Evolutionary conservation across 2,113 vertebrate genomes (phyloP), one percentile per base, ranked within the genome.

Genomic region (Nipponia nippon): DNA sequence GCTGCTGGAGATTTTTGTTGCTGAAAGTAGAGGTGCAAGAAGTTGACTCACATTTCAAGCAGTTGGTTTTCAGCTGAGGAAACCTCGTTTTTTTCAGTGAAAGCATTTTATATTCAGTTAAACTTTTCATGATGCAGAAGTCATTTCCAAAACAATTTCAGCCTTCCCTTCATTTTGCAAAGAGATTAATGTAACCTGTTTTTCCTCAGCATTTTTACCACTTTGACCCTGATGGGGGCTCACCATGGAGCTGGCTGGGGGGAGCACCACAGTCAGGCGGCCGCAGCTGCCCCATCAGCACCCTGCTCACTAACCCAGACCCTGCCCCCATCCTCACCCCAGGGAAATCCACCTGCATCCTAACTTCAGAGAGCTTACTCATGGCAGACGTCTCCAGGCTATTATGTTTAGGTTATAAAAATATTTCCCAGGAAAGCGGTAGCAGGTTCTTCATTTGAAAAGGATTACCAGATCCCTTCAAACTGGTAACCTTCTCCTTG

Each of bases 81-180:
- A 95, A 66, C 12, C 20, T 36, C 78, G 49, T 34, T 71, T 66
- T 89, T 87, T 91, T 89, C 78, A 94, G 38, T 50, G 62, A 93
- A 77, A 90, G 15, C 17, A 36, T 56, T 87, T 77, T 62, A 59
- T 50, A 59, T 50, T 90, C 34, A 70, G 14, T 77, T 82, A 83
- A 94, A 56, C 26, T 77, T 94, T 65, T 84, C 5, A 22, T 22
- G 20, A 56, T 50, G 38, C 22, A 73, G 29, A 88, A 91, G 16
- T 73, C 0, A 44, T 81, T 96, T 88, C 53, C 29, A 17, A 71
- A 90, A 30, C 20, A 55, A 27, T 20, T 90, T 87, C 47, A 81
- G 17, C n/a, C 63, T 81, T 84, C 30, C 46, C 62, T 69, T 79
- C 9, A 16, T 86, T 86, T 73, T 59, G n/a, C 34, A 50, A 49